A percentile compares a stretch with the other conserved stretches of the same genome.
Conservation (phyloP, 1,140 invertebrate species). For the Grapholita molesta region DNA sequence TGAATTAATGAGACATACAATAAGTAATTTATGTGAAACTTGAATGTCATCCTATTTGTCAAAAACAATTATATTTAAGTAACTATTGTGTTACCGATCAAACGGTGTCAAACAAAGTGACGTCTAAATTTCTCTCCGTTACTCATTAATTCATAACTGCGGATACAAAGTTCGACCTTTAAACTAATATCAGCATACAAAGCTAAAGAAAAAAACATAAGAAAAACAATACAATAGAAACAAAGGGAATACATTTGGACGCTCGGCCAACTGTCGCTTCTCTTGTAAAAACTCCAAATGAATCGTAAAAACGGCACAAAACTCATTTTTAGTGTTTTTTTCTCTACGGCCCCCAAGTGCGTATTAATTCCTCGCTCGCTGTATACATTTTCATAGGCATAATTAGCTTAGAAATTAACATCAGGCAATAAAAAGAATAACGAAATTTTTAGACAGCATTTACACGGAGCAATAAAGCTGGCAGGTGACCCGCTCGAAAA, state of each 20-base stretch:
- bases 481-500: slow-evolving; percentile 51
- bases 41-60: not conserved
- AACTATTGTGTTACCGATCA: slow-evolving; percentile 2
- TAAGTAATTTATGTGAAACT: not conserved
- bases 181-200: slow-evolving; percentile 52
- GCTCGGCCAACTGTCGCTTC: slow-evolving; percentile 60
- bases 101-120: slow-evolving; percentile 17
- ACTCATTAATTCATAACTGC: slow-evolving; percentile 15
- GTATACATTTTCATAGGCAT: slow-evolving; percentile 77
- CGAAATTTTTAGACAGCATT: slow-evolving; percentile 71
- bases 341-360: slow-evolving; percentile 57
- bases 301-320: slow-evolving; percentile 59
- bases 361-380: slow-evolving; percentile 69
- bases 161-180: slow-evolving; percentile 46
- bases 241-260: slow-evolving; percentile 66
- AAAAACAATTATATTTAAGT: not conserved
- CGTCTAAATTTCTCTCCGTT: slow-evolving; percentile 27
- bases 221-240: slow-evolving; percentile 44
- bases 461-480: slow-evolving; percentile 63
- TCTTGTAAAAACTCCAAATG: slow-evolving; percentile 47
- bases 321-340: slow-evolving; percentile 48
- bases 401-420: slow-evolving; percentile 78
- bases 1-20: not conserved
- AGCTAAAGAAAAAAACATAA: slow-evolving; percentile 29
- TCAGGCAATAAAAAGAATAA: slow-evolving; percentile 72